These are phyloP conservation scores for Cephus pulcher DNA, from an alignment of 2,888 invertebrate species.

Conservation along the genomic window DNA sequence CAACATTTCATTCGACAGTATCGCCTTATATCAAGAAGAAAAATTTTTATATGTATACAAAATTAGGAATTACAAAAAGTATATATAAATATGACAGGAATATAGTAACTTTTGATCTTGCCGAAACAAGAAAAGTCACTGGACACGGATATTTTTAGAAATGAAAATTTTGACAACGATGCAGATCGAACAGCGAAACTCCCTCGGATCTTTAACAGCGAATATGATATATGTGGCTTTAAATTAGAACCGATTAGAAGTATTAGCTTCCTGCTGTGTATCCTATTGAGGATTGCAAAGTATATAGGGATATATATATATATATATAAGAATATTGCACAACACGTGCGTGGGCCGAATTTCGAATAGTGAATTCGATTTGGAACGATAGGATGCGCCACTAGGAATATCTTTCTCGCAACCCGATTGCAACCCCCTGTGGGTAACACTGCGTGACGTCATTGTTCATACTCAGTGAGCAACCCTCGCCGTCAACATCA, in stretches of 20 bases:
- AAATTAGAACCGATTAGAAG: conserved; percentile 21
- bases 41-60: not conserved
- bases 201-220: not conserved
- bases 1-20: not conserved
- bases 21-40: not conserved
- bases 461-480: conserved; percentile 19
- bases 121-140: not conserved
- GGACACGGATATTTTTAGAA: not conserved
- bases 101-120: not conserved
- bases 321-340: not conserved
- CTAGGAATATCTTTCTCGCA: conserved; percentile 5
- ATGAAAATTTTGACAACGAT: not conserved
- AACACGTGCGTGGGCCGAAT: conserved; percentile 18
- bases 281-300: not conserved
- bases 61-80: too few species aligned
- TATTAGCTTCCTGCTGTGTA: conserved; percentile 23
- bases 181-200: not conserved
- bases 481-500: conserved; percentile 20
- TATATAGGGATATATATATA: not conserved
- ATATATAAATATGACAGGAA: too few species aligned
- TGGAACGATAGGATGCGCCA: not conserved
- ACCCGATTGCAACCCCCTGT: conserved; percentile 12
- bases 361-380: not conserved
- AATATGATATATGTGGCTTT: conserved; percentile 20
- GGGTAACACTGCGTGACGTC: conserved; percentile 11